phyloP scores from a whole-genome alignment of 2,888 invertebrate genomes.

The Drosophila melanosoma region DNA sequence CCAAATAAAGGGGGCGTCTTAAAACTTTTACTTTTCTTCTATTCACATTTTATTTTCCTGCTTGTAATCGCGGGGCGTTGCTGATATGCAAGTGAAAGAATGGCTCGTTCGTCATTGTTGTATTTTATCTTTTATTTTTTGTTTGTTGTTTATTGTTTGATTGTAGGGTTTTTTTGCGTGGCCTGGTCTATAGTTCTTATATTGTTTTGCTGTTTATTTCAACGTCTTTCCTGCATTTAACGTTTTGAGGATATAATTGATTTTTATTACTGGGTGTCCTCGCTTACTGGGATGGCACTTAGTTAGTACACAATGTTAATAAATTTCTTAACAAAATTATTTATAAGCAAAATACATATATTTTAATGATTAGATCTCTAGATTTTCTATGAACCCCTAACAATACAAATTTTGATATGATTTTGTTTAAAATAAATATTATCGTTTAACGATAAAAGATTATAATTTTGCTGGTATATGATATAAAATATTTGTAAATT shows the following conservation, averaged over 20 bases:
- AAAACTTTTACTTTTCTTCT: constrained; percentile 40
- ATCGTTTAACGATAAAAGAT: not conserved
- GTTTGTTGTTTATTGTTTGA: constrained; percentile 7
- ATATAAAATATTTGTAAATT: not conserved
- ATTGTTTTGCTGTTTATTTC: constrained; percentile 23
- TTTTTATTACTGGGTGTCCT: not conserved
- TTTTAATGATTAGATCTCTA: not conserved
- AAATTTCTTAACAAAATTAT: not conserved
- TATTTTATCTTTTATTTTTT: constrained; percentile 20
- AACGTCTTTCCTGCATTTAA: not conserved
- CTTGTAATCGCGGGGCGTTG: constrained; percentile 39
- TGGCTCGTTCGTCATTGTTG: constrained; percentile 36
- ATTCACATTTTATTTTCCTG: constrained; percentile 38
- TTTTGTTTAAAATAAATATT: not conserved
- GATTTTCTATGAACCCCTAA: not conserved
- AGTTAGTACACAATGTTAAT: not conserved
- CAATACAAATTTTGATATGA: not conserved
- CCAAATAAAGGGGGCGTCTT: constrained; percentile 13
- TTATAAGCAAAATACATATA: not conserved
- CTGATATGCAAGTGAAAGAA: constrained; percentile 21
- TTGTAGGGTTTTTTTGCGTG: constrained; percentile 25
- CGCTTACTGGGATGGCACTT: not conserved
- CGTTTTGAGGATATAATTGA: constrained; percentile 23
- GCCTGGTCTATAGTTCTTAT: constrained; percentile 26
- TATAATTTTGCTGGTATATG: not conserved